Evolutionary conservation across 2,888 invertebrate genomes (phyloP).

Genomic region (Papilio demoleus): DNA sequence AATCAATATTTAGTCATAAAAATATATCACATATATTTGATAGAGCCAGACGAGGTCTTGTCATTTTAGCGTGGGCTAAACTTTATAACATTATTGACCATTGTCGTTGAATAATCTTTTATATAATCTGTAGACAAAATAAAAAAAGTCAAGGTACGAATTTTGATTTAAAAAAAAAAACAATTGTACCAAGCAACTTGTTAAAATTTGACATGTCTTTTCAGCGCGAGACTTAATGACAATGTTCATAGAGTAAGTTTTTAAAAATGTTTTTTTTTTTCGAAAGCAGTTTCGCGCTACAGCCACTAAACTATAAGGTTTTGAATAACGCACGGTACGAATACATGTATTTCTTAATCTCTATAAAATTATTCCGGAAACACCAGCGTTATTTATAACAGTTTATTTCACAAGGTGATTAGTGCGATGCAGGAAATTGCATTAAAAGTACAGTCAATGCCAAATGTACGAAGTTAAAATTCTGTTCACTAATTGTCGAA

Average conservation of each 20-base stretch:
- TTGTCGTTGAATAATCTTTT: not conserved
- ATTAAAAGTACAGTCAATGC: conserved; percentile 1
- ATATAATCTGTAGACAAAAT: not conserved
- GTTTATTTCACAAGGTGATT: conserved; percentile 9
- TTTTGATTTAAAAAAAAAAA: too few species aligned
- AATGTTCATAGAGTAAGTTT: too few species aligned
- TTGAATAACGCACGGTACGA: not conserved
- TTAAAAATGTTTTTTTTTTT: too few species aligned
- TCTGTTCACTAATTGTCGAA: not conserved
- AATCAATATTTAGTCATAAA: not conserved
- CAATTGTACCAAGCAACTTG: too few species aligned
- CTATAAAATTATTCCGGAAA: not conserved
- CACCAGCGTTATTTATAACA: not conserved
- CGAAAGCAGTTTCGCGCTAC: too few species aligned
- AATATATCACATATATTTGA: not conserved
- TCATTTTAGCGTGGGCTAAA: not conserved
- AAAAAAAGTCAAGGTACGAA: not conserved
- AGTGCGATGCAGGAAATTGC: conserved; percentile 7
- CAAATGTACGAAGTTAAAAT: not conserved
- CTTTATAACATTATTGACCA: conserved; percentile 1
- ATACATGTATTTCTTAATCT: conserved; percentile 7
- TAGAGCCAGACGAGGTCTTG: not conserved
- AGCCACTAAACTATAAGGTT: too few species aligned
- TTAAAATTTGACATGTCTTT: too few species aligned
- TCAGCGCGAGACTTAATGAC: too few species aligned